Evolutionary conservation across 2,888 invertebrate species (phyloP), one percentile per base, ranked within the genome.

Genomic region (Sympetrum striolatum): DNA sequence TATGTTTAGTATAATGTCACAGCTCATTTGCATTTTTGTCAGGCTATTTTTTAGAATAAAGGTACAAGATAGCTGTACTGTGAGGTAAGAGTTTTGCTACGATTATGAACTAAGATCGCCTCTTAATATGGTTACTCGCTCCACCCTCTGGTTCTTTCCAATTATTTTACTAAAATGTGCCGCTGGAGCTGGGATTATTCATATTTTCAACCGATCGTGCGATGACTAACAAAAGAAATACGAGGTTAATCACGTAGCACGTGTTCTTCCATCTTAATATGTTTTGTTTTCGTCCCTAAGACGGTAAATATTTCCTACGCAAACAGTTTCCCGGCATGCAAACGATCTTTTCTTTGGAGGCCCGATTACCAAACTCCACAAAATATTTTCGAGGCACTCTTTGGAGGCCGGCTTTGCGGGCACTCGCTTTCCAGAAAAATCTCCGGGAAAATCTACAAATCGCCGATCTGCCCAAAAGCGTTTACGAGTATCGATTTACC

Each of bases 401-500:
- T 22, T 3, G n/a, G 22, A 64, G 10, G 22, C 60, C 25, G 1
- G 5, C 64, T 64, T 25, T 25, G 22, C n/a, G 25, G 25, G 73
- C 73, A 4, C 31, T 10, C 4, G 31, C 4, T 25, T 53, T 53
- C 15, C 18, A 53, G 53, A 53, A 53, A 53, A 53, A 53, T 14
- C 73, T 73, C 31, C 31, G 2, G 18, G 5, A 22, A 73, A 73
- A 25, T 14, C 73, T 73, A 31, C 31, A 73, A 31, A 73, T 53
- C 73, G 12, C n/a, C 31, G 14, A 12, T 14, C 31, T 35, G 37
- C 12, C 81, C 25, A 3, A 25, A 37, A 64, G 60, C 37, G 60
- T 22, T 37, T 22, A 37, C 37, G 8, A 64, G 64, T 86, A 64
- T 86, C 86, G 86, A 86, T 86, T 86, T 86, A 86, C 86, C 39